Conservation (phyloP, 2,113 vertebrate genomes). For the Capra hircus region DNA sequence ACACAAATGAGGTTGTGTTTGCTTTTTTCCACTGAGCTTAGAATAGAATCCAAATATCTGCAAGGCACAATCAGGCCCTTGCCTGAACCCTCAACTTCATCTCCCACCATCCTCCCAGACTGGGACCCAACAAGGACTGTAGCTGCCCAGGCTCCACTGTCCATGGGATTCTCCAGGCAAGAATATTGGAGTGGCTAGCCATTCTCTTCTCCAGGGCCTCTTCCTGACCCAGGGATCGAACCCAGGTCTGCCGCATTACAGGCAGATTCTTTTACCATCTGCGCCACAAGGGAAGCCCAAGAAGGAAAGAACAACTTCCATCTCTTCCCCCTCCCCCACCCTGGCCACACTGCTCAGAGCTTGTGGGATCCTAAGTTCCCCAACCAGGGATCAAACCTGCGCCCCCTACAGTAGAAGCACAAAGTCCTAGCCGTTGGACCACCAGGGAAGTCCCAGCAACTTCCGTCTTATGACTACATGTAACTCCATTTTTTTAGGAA, state of each 20-base stretch:
- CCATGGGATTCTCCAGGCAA: neutral
- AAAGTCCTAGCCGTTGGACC: neutral
- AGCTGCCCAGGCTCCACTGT: neutral
- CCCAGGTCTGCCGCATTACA: neutral
- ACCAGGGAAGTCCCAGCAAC: neutral
- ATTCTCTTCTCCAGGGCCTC: neutral
- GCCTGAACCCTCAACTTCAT: neutral
- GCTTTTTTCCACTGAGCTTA: neutral
- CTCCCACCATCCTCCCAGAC: neutral
- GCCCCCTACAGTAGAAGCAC: neutral
- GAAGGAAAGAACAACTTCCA: neutral
- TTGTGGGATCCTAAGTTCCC: neutral
- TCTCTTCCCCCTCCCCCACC: neutral
- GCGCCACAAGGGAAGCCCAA: neutral
- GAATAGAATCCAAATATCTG: neutral
- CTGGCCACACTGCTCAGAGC: neutral
- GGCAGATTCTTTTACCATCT: neutral
- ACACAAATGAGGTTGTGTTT: neutral
- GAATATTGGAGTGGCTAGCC: neutral
- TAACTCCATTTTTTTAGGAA: neutral
- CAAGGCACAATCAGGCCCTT: neutral
- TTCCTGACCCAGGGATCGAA: neutral
- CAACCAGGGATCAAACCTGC: neutral
- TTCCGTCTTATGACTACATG: neutral
- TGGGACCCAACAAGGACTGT: neutral